Conservation (phyloP, 2,797 vertebrate species). For the Lepidocolaptes lacrymiger region DNA sequence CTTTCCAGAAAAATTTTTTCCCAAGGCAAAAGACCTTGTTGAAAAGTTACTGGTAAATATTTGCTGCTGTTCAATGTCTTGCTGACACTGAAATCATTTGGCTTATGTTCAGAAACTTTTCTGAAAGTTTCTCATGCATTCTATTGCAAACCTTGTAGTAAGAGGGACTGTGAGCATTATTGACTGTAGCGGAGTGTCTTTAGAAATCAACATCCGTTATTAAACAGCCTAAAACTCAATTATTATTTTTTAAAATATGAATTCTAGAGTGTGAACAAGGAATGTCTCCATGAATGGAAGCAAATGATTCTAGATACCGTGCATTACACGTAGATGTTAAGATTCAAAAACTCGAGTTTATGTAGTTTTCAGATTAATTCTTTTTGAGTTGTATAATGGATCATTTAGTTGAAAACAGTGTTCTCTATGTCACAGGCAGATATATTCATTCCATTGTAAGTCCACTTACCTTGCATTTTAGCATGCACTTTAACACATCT, state of each 20-base stretch:
- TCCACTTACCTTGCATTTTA: neutral
- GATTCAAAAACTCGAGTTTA: neutral
- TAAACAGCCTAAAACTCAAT: neutral
- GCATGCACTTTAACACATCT: neutral
- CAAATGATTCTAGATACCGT: neutral
- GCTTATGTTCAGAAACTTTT: neutral
- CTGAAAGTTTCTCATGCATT: neutral
- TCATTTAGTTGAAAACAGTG: neutral
- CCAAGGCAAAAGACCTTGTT: constrained; percentile 98
- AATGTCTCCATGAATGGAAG: neutral
- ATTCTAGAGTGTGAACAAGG: neutral
- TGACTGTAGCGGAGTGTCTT: neutral
- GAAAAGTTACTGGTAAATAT: constrained; percentile 92
- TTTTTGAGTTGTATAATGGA: neutral
- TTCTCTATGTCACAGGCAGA: neutral
- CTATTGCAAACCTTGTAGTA: neutral
- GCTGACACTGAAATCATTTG: neutral
- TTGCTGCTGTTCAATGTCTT: neutral
- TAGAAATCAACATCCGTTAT: neutral
- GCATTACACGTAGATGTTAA: neutral
- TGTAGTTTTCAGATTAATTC: neutral
- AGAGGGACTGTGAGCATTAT: neutral
- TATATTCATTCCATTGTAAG: neutral
- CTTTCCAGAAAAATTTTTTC: constrained; percentile 99
- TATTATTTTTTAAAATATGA: neutral